Evolutionary conservation across 23 tunicate genomes (phyloP).

Genomic region (Styela plicata): DNA sequence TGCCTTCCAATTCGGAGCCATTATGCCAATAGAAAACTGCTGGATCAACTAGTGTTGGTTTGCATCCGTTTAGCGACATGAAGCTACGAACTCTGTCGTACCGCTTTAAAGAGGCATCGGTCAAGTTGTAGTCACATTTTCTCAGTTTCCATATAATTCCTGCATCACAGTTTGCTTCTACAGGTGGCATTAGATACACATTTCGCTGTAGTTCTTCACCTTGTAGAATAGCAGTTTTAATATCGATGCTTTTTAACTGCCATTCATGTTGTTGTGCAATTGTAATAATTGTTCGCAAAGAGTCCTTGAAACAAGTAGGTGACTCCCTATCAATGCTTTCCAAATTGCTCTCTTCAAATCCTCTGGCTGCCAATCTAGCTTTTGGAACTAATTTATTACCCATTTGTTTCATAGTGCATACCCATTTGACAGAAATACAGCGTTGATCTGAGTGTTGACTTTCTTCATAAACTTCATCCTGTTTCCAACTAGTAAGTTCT

Average conservation of each 20-base stretch:
- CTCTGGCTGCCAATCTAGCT: conserved; percentile 1
- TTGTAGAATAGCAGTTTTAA: no score
- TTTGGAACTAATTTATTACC: background rate
- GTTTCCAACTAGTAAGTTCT: background rate
- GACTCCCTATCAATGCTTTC: background rate
- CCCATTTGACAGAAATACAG: conserved; percentile 3
- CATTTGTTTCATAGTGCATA: background rate
- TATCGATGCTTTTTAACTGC: no score
- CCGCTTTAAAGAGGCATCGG: no score
- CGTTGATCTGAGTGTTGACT: background rate
- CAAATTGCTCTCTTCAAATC: conserved; percentile 1
- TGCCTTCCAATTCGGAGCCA: background rate
- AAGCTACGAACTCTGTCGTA: conserved; percentile 13
- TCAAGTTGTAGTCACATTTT: no score
- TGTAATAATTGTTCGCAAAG: background rate
- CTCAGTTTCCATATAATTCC: no score
- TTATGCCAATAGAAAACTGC: conserved; percentile 29
- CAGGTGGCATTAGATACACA: no score
- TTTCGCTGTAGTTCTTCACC: no score
- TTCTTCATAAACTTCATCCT: background rate
- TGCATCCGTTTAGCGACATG: background rate
- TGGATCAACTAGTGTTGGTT: background rate
- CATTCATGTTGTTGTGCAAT: background rate
- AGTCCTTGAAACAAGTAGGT: conserved; percentile 18
- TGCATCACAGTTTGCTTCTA: no score